Evolutionary conservation across 2,797 vertebrate genomes (phyloP), one percentile per base, ranked within the genome.

Genomic region (Acridotheres tristis): DNA sequence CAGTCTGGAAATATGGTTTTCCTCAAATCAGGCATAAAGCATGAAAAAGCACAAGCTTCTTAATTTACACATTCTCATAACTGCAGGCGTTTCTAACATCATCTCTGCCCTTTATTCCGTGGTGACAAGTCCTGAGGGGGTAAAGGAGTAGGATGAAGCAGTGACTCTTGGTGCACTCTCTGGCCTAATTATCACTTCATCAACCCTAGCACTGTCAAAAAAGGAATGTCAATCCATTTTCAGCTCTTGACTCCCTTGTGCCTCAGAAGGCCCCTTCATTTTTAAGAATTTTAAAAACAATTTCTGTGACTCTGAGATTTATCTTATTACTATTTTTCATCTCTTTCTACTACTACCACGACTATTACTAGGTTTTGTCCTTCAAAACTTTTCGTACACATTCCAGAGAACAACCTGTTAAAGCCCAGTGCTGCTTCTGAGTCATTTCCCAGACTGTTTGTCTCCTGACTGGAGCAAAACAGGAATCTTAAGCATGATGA

Each of bases 181-280:
- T 61, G 59, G 75, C 66, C 88, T 83, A 93, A 96, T 96, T 95
- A 96, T 86, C 89, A 86, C 87, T 93, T 96, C 82, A 94, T 95
- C 91, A 95, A 50, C 66, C 16, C n/a, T 53, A 57, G 76, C 18
- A 47, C 21, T 92, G 92, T 93, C 95, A 94, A 90, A 94, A 95
- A 93, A 86, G 82, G 93, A 79, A 91, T 74, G 85, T 94, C 95
- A 96, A 93, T 93, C 92, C 42, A 42, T 81, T 92, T 90, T 73
- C 76, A 76, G 0, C 14, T 62, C 69, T 65, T 62, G 42, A 9
- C 8, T 94, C 38, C 69, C 30, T 36, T 26, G 61, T 67, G 71
- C 16, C 68, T 55, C 62, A 65, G 75, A 91, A 89, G 16, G 8
- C 13, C 9, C 16, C 8, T 43, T 66, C 75, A 16, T 85, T 93